Conservation (phyloP, 2,888 invertebrate species). For the Barypeithes pellucidus region DNA sequence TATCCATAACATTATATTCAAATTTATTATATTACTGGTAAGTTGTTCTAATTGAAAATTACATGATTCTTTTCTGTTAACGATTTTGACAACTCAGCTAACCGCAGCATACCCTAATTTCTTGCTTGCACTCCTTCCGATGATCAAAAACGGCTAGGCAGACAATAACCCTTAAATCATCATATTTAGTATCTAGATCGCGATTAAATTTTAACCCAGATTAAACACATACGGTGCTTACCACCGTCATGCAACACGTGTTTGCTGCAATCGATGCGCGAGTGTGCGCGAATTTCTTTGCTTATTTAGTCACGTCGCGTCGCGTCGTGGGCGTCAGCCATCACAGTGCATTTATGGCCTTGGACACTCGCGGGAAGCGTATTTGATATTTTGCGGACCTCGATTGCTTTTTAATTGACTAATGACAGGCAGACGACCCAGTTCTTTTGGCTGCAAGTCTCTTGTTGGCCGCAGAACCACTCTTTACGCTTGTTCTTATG, state of each 20-base stretch:
- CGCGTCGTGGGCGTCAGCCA: slow-evolving; percentile 63
- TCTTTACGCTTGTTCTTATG: slow-evolving; percentile 77
- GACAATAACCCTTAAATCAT: neutral
- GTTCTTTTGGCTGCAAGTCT: slow-evolving; percentile 79
- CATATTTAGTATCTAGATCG: no score
- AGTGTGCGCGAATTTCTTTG: slow-evolving; percentile 59
- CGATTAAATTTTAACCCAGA: no score
- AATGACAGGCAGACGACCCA: slow-evolving; percentile 77
- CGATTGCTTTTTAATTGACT: slow-evolving; percentile 34
- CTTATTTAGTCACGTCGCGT: slow-evolving; percentile 55
- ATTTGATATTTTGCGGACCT: slow-evolving; percentile 41
- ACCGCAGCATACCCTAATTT: no score
- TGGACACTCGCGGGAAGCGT: slow-evolving; percentile 57
- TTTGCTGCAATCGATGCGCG: slow-evolving; percentile 60
- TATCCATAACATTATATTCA: no score
- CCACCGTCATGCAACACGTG: slow-evolving; percentile 24
- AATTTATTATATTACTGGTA: no score
- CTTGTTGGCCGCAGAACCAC: slow-evolving; percentile 79
- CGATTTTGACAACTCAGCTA: no score
- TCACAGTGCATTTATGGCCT: slow-evolving; percentile 60
- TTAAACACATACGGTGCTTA: no score
- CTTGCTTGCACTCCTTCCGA: no score
- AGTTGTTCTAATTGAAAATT: no score
- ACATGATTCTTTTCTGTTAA: no score
- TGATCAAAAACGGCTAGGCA: no score